Conservation (phyloP, 2,888 invertebrate species). For the Tachina lurida region DNA sequence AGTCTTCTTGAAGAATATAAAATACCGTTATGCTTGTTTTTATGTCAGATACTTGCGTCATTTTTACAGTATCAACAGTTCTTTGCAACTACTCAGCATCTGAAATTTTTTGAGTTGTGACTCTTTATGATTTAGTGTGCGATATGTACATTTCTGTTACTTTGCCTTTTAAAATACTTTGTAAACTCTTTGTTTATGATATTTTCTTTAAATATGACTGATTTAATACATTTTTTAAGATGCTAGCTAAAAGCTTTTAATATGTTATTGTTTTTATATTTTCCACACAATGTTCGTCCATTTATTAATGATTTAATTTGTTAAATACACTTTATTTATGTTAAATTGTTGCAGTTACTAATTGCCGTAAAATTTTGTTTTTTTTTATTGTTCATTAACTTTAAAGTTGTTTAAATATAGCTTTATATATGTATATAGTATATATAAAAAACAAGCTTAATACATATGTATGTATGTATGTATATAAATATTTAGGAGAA, state of each 20-base stretch:
- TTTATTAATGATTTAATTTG: conserved; percentile 9
- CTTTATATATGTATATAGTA: conserved; percentile 18
- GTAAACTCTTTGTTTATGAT: conserved; percentile 2
- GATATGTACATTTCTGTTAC: conserved; percentile 11
- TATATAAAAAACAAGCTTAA: conserved; percentile 67
- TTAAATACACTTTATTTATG: conserved; percentile 41
- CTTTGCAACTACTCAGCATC: too few species aligned
- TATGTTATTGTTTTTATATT: conserved; percentile 21
- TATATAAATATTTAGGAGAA: conserved; percentile 28
- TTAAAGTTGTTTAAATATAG: conserved; percentile 49
- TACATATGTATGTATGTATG: conserved; percentile 55
- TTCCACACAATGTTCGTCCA: conserved; percentile 12
- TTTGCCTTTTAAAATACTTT: not conserved
- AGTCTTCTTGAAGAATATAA: too few species aligned
- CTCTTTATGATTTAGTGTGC: too few species aligned
- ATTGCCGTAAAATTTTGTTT: conserved; percentile 57
- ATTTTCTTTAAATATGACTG: conserved; percentile 25
- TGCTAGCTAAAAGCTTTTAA: conserved; percentile 43
- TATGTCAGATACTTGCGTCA: too few species aligned
- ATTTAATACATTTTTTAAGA: conserved; percentile 16
- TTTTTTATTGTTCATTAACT: conserved; percentile 17
- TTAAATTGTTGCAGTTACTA: conserved; percentile 52
- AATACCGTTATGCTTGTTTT: too few species aligned
- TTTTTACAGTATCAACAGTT: too few species aligned
- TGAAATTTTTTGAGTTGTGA: too few species aligned